A percentile compares a stretch with the other conserved stretches of the same genome.
phyloP scores from a whole-genome alignment of 2,797 vertebrate species.

The Melopsittacus undulatus region DNA sequence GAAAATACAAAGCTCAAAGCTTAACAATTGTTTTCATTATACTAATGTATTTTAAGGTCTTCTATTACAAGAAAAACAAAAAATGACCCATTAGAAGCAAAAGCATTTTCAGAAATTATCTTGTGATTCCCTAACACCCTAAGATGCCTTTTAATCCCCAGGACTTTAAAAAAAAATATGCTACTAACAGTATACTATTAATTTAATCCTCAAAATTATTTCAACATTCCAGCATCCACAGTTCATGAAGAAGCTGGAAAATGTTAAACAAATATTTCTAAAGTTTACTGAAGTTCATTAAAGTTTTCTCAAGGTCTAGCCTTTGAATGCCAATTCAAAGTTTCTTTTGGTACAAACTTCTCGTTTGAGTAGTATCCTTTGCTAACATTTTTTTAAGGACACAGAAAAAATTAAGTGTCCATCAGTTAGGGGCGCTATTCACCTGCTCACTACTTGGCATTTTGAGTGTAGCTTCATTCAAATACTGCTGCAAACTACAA shows the following conservation, averaged over 20 bases:
- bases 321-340: background rate
- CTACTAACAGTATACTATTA: background rate
- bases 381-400: background rate
- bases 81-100: background rate
- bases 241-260: background rate
- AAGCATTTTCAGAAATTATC: background rate
- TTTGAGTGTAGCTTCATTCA: background rate
- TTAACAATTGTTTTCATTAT: background rate
- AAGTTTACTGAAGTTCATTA: background rate
- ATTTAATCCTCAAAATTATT: background rate
- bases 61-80: background rate
- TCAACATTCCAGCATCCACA: background rate
- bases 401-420: background rate
- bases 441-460: background rate
- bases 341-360: background rate
- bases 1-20: background rate
- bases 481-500: accelerated
- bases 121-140: background rate
- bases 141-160: background rate
- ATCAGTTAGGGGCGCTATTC: background rate
- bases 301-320: background rate
- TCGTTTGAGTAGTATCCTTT: background rate
- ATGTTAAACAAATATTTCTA: background rate
- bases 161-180: background rate
- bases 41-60: background rate